Evolutionary conservation across 2,797 vertebrate species (phyloP).

Genomic region (Loriculus beryllinus): DNA sequence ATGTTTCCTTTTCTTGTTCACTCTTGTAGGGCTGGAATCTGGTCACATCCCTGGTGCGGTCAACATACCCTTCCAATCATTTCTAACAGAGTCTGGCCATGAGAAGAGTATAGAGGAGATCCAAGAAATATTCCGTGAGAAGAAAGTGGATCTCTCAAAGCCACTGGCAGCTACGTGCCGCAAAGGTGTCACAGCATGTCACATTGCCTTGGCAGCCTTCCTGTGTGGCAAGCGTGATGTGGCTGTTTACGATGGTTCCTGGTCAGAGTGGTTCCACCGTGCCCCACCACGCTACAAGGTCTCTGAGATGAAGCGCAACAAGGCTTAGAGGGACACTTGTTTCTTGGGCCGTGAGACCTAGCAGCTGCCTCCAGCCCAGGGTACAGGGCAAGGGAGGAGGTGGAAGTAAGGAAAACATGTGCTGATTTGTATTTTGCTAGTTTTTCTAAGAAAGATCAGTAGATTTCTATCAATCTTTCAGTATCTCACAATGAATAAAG

Average conservation of each 20-base stretch:
- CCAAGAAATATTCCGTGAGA: conserved; percentile 78
- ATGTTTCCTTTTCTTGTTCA: neutral
- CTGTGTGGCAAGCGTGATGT: conserved; percentile 85
- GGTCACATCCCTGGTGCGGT: conserved; percentile 86
- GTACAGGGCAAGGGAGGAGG: neutral
- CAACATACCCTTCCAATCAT: conserved; percentile 89
- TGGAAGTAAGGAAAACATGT: neutral
- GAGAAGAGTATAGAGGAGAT: conserved; percentile 81
- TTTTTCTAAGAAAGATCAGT: neutral
- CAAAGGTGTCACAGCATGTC: conserved; percentile 92
- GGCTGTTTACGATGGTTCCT: conserved; percentile 91
- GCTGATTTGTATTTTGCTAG: neutral
- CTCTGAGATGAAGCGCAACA: conserved; percentile 75
- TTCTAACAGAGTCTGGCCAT: conserved; percentile 83
- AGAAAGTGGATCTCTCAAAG: conserved; percentile 82
- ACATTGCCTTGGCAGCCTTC: conserved; percentile 86
- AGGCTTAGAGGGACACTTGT: conserved; percentile 36
- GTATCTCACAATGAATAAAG: conserved; percentile 55
- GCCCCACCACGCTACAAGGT: conserved; percentile 81
- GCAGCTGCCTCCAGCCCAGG: neutral
- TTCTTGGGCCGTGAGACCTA: accelerated
- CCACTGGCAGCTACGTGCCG: conserved; percentile 86
- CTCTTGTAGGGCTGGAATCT: conserved; percentile 77
- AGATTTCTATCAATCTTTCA: neutral
- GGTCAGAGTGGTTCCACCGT: conserved; percentile 89